A percentile compares a stretch with the other conserved stretches of the same genome.
Evolutionary conservation across 2,113 vertebrate genomes (phyloP).

Genomic region (Hystrix brachyura): DNA sequence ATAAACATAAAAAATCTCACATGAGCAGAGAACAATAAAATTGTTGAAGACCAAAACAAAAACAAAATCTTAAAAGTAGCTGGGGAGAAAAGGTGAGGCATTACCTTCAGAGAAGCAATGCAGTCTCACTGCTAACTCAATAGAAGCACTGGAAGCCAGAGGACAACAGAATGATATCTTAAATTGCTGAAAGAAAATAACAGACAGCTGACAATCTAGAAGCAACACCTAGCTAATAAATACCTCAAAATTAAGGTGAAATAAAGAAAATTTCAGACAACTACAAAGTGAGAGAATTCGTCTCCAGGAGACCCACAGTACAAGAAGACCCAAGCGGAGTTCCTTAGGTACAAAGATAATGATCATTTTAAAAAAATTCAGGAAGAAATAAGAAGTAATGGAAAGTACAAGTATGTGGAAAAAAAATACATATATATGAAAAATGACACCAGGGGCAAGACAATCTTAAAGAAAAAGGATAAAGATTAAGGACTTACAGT

Average conservation of each 20-base stretch:
- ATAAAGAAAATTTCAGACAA: background rate
- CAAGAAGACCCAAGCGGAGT: background rate
- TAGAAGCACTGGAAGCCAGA: background rate
- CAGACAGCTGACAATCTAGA: background rate
- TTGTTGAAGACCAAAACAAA: background rate
- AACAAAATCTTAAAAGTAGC: conserved; percentile 1
- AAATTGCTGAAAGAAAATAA: background rate
- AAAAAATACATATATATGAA: background rate
- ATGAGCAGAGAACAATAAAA: conserved; percentile 5
- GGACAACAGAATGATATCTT: background rate
- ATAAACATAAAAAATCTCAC: background rate
- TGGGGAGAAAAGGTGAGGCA: background rate
- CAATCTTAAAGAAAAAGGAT: conserved; percentile 1
- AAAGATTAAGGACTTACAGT: background rate
- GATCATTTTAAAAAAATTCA: background rate
- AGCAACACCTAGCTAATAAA: background rate
- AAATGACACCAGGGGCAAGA: background rate
- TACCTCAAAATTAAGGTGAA: background rate
- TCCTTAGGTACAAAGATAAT: conserved; percentile 15
- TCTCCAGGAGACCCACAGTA: background rate
- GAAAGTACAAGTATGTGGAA: background rate
- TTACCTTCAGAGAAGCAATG: conserved; percentile 10
- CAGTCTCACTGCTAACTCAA: background rate
- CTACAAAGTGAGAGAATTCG: background rate
- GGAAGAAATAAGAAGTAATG: background rate